These are phyloP conservation scores for Drosophila parthenogenetica DNA, from an alignment of 2,888 invertebrate genomes.

Conservation along the genomic window DNA sequence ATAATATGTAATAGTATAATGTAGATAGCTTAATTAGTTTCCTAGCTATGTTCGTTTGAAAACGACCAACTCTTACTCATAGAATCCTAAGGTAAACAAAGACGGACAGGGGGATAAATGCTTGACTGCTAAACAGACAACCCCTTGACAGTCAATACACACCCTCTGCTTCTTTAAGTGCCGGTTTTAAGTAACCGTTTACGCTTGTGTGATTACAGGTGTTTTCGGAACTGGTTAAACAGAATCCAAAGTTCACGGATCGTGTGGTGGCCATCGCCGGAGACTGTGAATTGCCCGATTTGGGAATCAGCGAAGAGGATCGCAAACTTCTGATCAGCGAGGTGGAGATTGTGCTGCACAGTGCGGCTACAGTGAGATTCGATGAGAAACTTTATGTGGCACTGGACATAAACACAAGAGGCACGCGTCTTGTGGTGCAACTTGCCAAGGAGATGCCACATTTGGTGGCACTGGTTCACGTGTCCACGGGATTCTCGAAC, in stretches of 20 bases:
- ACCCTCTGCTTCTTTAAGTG: no score
- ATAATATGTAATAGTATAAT: no score
- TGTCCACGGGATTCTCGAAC: conserved; percentile 89
- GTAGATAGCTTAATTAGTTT: no score
- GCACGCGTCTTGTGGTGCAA: conserved; percentile 88
- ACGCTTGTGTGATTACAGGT: conserved; percentile 37
- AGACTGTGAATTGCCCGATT: conserved; percentile 81
- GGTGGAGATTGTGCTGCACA: conserved; percentile 90
- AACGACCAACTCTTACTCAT: no score
- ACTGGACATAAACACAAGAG: conserved; percentile 89
- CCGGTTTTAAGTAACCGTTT: no score
- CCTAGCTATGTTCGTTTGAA: no score
- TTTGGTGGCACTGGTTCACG: conserved; percentile 86
- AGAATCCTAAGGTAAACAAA: no score
- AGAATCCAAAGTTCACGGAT: conserved; percentile 70
- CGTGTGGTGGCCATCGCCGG: conserved; percentile 83
- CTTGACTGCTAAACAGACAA: no score
- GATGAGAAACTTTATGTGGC: conserved; percentile 89
- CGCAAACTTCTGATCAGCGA: conserved; percentile 72
- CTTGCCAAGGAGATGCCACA: conserved; percentile 87
- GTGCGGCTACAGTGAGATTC: conserved; percentile 94
- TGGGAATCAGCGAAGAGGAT: conserved; percentile 83
- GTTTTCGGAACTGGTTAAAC: conserved; percentile 61
- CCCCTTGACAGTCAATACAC: no score
- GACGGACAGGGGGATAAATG: no score